Conservation (phyloP, 2,113 vertebrate species). For the Nesoenas mayeri region DNA sequence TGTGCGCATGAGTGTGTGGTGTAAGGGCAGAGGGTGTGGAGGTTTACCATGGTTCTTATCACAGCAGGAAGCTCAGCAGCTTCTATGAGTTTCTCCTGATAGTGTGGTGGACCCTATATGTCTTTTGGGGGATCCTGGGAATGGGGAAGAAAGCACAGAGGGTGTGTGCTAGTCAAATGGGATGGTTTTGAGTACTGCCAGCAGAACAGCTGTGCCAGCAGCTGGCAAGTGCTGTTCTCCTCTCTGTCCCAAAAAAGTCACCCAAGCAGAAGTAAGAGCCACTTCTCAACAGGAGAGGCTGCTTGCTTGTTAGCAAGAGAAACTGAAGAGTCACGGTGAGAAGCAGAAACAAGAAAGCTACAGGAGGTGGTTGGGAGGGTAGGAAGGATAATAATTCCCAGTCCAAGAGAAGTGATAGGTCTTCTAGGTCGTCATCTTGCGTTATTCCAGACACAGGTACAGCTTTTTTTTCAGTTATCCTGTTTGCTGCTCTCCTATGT, state of each 20-base stretch:
- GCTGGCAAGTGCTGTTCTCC: not conserved
- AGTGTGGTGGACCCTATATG: not conserved
- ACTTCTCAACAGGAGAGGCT: not conserved
- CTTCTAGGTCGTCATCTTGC: not conserved
- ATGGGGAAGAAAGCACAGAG: not conserved
- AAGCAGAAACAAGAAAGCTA: not conserved
- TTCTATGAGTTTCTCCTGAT: not conserved
- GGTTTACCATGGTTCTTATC: not conserved
- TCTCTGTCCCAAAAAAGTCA: not conserved
- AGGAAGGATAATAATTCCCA: not conserved
- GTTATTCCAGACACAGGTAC: not conserved
- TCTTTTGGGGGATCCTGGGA: not conserved
- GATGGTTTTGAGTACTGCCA: not conserved
- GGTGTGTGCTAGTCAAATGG: rapidly evolving
- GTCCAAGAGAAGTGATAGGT: not conserved
- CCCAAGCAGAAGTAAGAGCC: not conserved
- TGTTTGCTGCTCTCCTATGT: not conserved
- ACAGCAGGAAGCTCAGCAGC: not conserved
- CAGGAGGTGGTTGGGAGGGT: not conserved
- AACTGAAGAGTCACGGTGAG: not conserved
- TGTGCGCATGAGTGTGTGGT: rapidly evolving
- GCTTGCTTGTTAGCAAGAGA: not conserved
- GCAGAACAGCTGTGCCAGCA: not conserved
- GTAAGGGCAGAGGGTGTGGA: not conserved
- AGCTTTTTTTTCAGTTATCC: not conserved